These are phyloP conservation scores for cat (Felis catus) DNA, from an alignment of 2,113 vertebrate species.

Conservation along the genomic window F.catus_Fca126_mat1.0 CM031414.1:40164501-40165000, in stretches of 20 bases:
- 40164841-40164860: background rate
- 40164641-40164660: background rate
- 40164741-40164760: background rate
- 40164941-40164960: background rate
- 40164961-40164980: background rate
- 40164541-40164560: background rate
- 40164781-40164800: background rate
- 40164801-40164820: fast-evolving
- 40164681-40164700: background rate
- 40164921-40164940: background rate
- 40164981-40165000: background rate
- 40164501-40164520: background rate
- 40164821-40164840: too few species aligned
- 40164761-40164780: background rate
- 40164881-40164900: background rate
- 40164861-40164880: background rate
- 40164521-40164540: background rate
- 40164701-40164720: background rate
- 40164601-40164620: background rate
- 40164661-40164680: background rate
- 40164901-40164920: background rate
- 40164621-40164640: background rate
- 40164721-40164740: background rate
- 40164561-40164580: background rate
- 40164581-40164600: background rate